Evolutionary conservation across 2,888 invertebrate species (phyloP).

Genomic region (Erannis defoliaria): DNA sequence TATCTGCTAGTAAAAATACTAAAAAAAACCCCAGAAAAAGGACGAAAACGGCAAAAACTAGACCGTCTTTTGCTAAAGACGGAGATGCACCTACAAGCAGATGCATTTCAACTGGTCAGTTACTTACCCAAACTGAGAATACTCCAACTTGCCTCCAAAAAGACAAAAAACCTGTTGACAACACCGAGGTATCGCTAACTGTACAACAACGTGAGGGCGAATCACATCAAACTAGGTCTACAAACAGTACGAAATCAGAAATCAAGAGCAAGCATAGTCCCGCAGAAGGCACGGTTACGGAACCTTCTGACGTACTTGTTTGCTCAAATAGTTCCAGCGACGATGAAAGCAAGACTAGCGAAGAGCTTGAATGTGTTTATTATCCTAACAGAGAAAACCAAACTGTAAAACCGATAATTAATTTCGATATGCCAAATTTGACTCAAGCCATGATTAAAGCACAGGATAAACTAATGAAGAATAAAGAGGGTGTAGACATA

Average conservation of each 20-base stretch:
- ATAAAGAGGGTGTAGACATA: not conserved
- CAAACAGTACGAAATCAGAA: not conserved
- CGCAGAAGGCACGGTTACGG: not conserved
- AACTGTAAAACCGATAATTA: not conserved
- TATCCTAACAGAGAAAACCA: not conserved
- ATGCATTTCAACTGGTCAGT: not conserved
- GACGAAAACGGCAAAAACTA: not conserved
- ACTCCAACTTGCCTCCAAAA: not conserved
- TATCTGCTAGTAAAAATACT: not conserved
- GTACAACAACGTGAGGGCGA: not conserved
- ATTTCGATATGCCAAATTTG: constrained; percentile 3
- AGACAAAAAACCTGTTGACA: not conserved
- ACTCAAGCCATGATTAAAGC: not conserved
- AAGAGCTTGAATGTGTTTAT: not conserved
- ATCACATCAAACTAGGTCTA: not conserved
- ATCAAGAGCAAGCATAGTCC: not conserved
- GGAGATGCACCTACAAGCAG: not conserved
- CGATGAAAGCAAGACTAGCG: not conserved
- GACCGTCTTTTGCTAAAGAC: constrained; percentile 1
- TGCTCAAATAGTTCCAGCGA: not conserved
- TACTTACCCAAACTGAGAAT: not conserved
- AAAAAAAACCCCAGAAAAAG: not conserved
- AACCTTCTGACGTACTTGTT: not conserved
- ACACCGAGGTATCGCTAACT: not conserved
- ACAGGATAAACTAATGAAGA: not conserved